Base-by-base conservation (phyloP, 1,140 invertebrate species). In the Notospermus geniculatus region DNA sequence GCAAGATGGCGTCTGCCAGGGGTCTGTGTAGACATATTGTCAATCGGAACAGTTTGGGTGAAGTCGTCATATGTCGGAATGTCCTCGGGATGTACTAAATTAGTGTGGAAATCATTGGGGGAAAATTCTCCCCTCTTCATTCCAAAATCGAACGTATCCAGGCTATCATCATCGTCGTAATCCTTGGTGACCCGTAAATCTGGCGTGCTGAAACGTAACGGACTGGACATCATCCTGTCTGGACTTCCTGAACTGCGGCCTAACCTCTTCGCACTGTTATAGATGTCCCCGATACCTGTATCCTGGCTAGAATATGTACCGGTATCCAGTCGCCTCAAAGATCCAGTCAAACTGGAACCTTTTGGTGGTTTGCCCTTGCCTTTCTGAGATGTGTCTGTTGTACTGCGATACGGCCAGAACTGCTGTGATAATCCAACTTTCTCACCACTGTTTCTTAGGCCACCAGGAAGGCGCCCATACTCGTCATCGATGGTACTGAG, bases 361-460 rank as follows among this genome's bases (percentile, higher is more conserved):
- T 50, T 50, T 5, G 46, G 46, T 23, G 46, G 25, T n/a, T 23
- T 23, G 19, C n/a, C n/a, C 25, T 27, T 19, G 4, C 25, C 25
- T 27, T 19, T 19, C 25, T 23, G n/a, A 19, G n/a, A 4, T 7
- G 19, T 50, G n/a, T 50, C 46, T n/a, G 46, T 50, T 23, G 46
- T 27, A 9, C 19, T 23, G 25, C 46, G 46, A n/a, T 50, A 50
- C 9, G 46, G 46, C 46, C 46, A 50, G 46, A 50, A 50, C 25
- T 50, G 46, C 25, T 50, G 46, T n/a, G 46, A 50, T 9, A 50
- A 9, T n/a, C 46, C 46, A 27, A 27, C 25, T 23, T 50, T 19
- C 4, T 50, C 46, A n/a, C 46, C 46, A 27, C 46, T 50, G 46
- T 50, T 50, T n/a, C 46, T 50, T 27, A 50, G 46, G 46, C 46